Evolutionary conservation across 2,113 vertebrate species (phyloP).

Genomic region (Nyctibius bracteatus): DNA sequence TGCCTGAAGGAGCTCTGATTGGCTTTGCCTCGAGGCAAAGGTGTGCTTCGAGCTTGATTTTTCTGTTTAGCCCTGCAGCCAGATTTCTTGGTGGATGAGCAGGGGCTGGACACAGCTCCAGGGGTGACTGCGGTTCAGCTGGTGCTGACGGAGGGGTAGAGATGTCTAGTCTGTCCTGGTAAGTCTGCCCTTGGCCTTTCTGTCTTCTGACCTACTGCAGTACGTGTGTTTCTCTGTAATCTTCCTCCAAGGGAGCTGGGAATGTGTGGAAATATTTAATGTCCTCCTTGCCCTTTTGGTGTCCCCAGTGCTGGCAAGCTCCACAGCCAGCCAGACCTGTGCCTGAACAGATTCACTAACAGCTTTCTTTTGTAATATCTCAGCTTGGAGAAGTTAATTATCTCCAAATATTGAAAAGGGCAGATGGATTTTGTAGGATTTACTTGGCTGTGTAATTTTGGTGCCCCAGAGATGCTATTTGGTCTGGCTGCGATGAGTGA

Average conservation of each 20-base stretch:
- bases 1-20: neutral
- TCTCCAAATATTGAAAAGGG: slow-evolving; percentile 63
- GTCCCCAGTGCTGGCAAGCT: neutral
- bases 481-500: slow-evolving; percentile 29
- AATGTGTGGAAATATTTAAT: neutral
- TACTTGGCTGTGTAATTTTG: slow-evolving; percentile 43
- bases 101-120: neutral
- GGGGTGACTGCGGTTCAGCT: neutral
- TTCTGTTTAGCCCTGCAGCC: neutral
- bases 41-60: neutral
- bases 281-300: neutral
- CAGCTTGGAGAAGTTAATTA: slow-evolving; percentile 58
- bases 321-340: neutral
- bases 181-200: neutral
- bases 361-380: slow-evolving; percentile 51
- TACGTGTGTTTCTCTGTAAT: neutral
- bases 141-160: accelerated
- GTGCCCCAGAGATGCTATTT: slow-evolving; percentile 46
- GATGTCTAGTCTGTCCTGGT: neutral
- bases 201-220: neutral
- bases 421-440: slow-evolving; percentile 50
- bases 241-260: neutral
- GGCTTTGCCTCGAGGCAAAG: neutral
- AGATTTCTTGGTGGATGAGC: neutral
- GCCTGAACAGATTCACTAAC: slow-evolving; percentile 50